phyloP scores from a whole-genome alignment of 2,797 vertebrate species.

The Eleutherodactylus coqui region DNA sequence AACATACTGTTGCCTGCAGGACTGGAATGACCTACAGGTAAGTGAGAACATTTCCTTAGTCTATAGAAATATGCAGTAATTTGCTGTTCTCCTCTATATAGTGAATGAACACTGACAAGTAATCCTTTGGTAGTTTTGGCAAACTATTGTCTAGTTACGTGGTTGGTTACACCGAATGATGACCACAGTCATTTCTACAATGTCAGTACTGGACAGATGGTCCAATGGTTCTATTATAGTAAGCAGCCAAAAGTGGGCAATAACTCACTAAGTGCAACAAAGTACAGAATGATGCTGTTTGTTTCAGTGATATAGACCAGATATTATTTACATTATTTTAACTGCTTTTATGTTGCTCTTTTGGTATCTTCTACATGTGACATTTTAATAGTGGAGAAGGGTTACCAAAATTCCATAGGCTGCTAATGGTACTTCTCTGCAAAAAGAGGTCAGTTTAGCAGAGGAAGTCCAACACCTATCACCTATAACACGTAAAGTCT shows the following conservation, averaged over 20 bases:
- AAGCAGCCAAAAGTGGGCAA: not conserved
- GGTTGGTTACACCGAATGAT: not conserved
- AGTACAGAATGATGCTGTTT: not conserved
- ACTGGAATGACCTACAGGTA: constrained; percentile 96
- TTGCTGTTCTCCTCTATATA: not conserved
- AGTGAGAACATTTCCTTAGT: constrained; percentile 63
- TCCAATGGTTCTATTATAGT: not conserved
- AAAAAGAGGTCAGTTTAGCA: not conserved
- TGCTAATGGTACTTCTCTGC: not conserved
- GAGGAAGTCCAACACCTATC: not conserved
- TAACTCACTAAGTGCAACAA: not conserved
- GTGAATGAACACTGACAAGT: not conserved
- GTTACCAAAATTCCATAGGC: not conserved
- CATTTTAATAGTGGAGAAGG: not conserved
- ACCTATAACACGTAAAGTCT: no score
- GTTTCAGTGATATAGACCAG: not conserved
- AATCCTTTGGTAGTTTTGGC: not conserved
- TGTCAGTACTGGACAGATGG: not conserved
- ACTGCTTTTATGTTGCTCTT: not conserved
- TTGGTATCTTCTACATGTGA: not conserved
- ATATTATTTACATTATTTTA: not conserved
- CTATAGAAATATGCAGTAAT: not conserved
- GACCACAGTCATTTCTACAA: not conserved
- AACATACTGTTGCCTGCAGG: constrained; percentile 81
- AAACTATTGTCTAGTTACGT: not conserved